These are phyloP conservation scores for Limnephilus marmoratus DNA, from an alignment of 2,888 invertebrate species.

Conservation along the genomic window DNA sequence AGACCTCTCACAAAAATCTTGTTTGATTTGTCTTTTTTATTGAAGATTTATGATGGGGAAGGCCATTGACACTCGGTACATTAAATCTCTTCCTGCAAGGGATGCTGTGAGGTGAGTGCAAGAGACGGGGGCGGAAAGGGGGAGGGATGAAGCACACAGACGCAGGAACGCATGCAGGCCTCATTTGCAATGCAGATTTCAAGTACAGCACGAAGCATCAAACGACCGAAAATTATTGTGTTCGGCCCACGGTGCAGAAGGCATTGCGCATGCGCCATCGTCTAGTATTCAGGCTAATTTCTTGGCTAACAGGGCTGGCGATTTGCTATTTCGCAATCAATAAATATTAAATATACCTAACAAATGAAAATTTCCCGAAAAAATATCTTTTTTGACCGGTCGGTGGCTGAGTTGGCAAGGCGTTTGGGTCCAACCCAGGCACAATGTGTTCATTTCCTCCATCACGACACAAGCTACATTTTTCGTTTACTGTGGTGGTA, in stretches of 20 bases:
- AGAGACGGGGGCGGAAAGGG: constrained; percentile 15
- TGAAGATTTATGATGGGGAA: constrained; percentile 52
- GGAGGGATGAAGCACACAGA: constrained; percentile 44
- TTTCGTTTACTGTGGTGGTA: no score
- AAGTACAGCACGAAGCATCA: constrained; percentile 57
- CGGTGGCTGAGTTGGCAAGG: no score
- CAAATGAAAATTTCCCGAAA: no score
- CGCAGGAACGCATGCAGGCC: constrained; percentile 15
- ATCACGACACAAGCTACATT: no score
- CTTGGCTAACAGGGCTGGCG: constrained; percentile 5
- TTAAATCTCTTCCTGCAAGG: constrained; percentile 56
- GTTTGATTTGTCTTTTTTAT: constrained; percentile 40
- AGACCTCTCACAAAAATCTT: not conserved
- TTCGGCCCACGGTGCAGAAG: constrained; percentile 37
- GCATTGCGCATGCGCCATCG: constrained; percentile 33
- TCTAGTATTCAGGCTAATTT: not conserved
- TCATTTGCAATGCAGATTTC: constrained; percentile 64
- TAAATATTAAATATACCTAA: not conserved
- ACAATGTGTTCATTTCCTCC: no score
- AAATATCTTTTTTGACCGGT: no score
- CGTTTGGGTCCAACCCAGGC: no score
- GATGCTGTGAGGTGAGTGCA: constrained; percentile 19
- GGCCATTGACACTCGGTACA: constrained; percentile 61
- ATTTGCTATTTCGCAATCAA: not conserved
- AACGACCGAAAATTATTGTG: constrained; percentile 63